phyloP scores from a whole-genome alignment of 2,888 invertebrate genomes.

The Cerastis rubricosa region DNA sequence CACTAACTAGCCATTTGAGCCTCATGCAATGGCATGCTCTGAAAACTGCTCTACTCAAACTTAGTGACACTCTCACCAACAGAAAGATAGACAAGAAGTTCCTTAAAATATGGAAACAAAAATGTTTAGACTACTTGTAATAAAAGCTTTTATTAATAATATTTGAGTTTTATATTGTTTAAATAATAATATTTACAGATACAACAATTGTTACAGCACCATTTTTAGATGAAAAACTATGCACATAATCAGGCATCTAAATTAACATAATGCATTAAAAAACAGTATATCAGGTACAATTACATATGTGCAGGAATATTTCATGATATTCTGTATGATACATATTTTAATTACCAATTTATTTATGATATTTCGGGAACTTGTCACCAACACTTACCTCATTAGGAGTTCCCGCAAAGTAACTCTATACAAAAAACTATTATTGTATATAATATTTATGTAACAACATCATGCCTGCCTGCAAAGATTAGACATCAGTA shows the following conservation, averaged over 20 bases:
- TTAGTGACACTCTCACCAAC: conserved; percentile 73
- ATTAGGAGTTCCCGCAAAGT: conserved; percentile 11
- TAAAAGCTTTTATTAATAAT: conserved; percentile 75
- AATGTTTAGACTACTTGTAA: conserved; percentile 82
- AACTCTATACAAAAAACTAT: conserved; percentile 29
- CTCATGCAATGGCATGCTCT: conserved; percentile 91
- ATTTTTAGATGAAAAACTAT: conserved; percentile 77
- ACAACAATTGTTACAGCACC: conserved; percentile 80
- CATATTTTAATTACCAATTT: conserved; percentile 41
- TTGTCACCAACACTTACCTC: conserved; percentile 4
- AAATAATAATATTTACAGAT: conserved; percentile 75
- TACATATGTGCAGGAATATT: conserved; percentile 60
- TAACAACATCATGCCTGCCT: conserved; percentile 25
- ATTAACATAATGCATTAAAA: conserved; percentile 66
- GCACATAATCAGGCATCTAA: conserved; percentile 62
- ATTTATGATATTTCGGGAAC: conserved; percentile 17
- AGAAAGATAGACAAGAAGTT: conserved; percentile 84
- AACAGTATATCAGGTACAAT: conserved; percentile 79
- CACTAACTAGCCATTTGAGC: conserved; percentile 85
- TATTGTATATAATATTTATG: conserved; percentile 22
- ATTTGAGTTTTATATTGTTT: conserved; percentile 69
- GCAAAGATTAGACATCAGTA: conserved; percentile 3
- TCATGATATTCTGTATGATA: conserved; percentile 57
- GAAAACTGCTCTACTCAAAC: conserved; percentile 80
- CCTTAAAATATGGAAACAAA: conserved; percentile 85